Evolutionary conservation across 2,113 vertebrate species (phyloP).

Genomic region (Chaetorhynchus papuensis): DNA sequence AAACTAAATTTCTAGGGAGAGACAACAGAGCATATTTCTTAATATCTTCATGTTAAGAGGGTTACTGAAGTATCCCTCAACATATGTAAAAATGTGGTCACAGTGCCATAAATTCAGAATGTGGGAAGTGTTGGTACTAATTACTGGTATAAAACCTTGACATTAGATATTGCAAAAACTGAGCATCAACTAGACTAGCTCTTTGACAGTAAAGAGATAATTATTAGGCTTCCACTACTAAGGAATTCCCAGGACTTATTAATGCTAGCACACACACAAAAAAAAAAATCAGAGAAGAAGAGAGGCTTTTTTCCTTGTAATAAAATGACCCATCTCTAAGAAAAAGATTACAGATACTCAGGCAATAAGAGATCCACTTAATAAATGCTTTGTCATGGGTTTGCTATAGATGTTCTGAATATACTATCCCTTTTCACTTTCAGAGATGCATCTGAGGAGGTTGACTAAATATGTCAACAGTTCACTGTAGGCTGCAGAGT

Average conservation of each 20-base stretch:
- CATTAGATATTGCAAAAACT: constrained; percentile 21
- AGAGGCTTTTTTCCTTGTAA: not conserved
- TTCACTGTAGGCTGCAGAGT: not conserved
- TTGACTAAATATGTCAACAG: not conserved
- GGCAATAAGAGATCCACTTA: not conserved
- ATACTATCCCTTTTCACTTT: not conserved
- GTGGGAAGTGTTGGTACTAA: constrained; percentile 61
- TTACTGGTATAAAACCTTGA: constrained; percentile 59
- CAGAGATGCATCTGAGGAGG: not conserved
- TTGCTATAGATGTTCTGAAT: not conserved
- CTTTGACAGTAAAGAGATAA: constrained; percentile 51
- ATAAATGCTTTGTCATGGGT: not conserved
- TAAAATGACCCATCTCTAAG: not conserved
- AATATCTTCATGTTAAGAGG: constrained; percentile 22
- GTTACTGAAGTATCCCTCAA: constrained; percentile 42
- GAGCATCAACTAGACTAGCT: constrained; percentile 16
- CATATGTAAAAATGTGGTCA: constrained; percentile 54
- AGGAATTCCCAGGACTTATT: constrained; percentile 29
- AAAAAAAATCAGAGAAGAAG: not conserved
- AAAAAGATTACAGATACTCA: not conserved
- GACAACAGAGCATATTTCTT: not conserved
- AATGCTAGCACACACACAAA: not conserved
- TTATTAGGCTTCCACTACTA: constrained; percentile 20
- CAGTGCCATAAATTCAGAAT: constrained; percentile 42
- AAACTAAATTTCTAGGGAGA: constrained; percentile 11